These are phyloP conservation scores for Petrocephalus schoutedeni DNA, from an alignment of 2,797 vertebrate genomes.

Conservation along the genomic window DNA sequence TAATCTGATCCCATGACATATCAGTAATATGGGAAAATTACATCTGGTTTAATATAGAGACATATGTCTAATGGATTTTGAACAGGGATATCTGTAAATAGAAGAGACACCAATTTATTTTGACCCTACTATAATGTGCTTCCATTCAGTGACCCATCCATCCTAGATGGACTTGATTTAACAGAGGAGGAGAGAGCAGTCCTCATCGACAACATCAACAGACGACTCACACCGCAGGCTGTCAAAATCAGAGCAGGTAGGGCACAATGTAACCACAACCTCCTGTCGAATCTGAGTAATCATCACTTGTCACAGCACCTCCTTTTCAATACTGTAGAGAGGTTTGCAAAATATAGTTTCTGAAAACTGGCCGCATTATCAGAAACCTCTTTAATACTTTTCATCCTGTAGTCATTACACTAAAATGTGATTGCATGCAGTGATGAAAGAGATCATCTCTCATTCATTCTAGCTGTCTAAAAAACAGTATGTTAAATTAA, in stretches of 20 bases:
- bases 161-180: constrained; percentile 87
- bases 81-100: not conserved
- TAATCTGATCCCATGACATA: not conserved
- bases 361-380: not conserved
- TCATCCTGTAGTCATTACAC: constrained; percentile 1
- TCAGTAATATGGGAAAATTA: not conserved
- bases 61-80: not conserved
- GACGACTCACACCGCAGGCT: constrained; percentile 92
- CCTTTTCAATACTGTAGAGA: not conserved
- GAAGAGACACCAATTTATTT: not conserved
- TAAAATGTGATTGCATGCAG: not conserved
- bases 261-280: not conserved
- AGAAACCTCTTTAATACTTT: not conserved
- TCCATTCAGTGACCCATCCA: constrained; percentile 77
- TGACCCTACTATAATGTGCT: not conserved
- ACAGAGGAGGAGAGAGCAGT: constrained; percentile 85
- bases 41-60: not conserved
- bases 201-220: constrained; percentile 95
- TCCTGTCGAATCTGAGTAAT: not conserved
- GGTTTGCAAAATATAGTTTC: not conserved
- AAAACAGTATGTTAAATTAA: not conserved
- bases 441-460: not conserved
- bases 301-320: not conserved
- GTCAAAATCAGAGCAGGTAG: constrained; percentile 97
- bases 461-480: not conserved